Evolutionary conservation across 1,140 invertebrate species (phyloP).

Genomic region (Diuraphis noxia): DNA sequence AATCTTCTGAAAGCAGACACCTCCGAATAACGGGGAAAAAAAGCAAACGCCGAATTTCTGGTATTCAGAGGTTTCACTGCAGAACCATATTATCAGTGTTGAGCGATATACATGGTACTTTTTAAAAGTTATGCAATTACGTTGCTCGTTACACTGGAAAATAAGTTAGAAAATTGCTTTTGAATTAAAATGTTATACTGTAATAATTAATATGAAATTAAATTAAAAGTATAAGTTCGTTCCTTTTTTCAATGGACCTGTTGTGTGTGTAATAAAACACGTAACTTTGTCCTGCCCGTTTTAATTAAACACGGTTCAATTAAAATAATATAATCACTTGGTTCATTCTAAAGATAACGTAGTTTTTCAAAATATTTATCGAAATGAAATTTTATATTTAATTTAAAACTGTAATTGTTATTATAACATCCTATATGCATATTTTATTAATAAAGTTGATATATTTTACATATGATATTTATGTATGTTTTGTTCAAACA

Average conservation of each 20-base stretch:
- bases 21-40: neutral
- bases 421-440: neutral
- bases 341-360: neutral
- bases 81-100: neutral
- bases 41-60: neutral
- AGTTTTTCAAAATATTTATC: neutral
- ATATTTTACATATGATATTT: neutral
- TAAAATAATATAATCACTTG: neutral
- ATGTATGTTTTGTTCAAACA: neutral
- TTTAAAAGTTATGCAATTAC: conserved; percentile 5
- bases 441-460: neutral
- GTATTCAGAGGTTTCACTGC: neutral
- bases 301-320: neutral
- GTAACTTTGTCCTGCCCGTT: neutral
- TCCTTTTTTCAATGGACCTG: neutral
- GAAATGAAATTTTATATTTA: neutral
- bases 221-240: neutral
- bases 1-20: neutral
- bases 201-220: neutral
- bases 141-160: neutral
- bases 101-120: neutral
- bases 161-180: neutral
- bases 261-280: neutral
- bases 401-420: neutral
- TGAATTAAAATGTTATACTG: neutral